phyloP scores from a whole-genome alignment of 2,797 vertebrate genomes.

The Sphenopsis melanotis region DNA sequence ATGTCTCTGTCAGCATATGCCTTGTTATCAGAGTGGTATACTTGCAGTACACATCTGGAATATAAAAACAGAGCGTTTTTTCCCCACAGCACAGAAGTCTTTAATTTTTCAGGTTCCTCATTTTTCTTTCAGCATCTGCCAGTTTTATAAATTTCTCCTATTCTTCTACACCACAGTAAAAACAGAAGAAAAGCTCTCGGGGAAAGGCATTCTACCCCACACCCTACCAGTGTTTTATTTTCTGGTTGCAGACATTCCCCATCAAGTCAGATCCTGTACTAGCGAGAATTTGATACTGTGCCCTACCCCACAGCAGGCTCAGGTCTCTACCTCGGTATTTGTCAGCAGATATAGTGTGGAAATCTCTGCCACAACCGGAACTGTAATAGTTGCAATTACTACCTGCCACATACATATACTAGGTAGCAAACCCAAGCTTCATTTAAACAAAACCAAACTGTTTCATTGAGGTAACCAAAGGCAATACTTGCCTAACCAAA shows the following conservation, averaged over 20 bases:
- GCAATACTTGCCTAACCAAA: background rate
- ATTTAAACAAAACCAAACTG: background rate
- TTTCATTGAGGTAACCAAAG: background rate
- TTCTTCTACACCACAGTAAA: background rate
- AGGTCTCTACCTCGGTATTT: background rate
- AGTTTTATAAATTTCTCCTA: background rate
- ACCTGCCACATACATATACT: background rate
- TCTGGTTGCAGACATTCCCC: background rate
- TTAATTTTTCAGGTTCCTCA: background rate
- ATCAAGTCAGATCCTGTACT: slow-evolving; percentile 6
- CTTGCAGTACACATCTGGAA: background rate
- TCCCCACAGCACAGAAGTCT: background rate
- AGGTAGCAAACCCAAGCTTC: background rate
- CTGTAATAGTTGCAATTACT: background rate
- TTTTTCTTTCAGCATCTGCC: background rate
- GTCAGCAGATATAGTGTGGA: background rate
- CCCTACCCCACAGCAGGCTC: background rate
- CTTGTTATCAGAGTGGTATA: background rate
- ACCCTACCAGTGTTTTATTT: background rate
- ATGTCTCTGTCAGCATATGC: background rate
- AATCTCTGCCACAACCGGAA: background rate
- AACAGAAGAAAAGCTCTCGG: background rate
- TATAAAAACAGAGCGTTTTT: background rate
- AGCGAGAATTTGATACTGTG: background rate
- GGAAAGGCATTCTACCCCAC: background rate